Base-by-base conservation (phyloP, 2,888 invertebrate species). In the Melieria crassipennis region DNA sequence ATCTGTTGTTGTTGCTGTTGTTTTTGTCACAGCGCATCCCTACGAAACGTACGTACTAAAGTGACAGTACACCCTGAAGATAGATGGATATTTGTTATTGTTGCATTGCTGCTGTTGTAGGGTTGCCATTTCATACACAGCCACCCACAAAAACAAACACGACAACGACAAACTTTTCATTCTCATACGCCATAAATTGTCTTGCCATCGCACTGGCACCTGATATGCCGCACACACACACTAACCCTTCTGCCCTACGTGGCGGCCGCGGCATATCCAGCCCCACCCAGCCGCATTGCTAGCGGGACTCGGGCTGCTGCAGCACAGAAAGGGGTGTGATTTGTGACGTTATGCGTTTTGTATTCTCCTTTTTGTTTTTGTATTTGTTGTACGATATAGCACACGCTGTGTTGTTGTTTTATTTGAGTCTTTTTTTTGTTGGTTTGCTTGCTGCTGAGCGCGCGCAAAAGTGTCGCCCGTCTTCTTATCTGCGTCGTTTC, bases 161-260 rank as follows among this genome's bases (percentile, higher is more conserved):
- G 30, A 45, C 56, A 55, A 63, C 56, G 70, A 50, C 72, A 74
- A 75, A 74, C 67, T 72, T 75, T 71, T 69, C 72, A 69, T 67
- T 58, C 70, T 63, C 72, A 46, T 63, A 58, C 69, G 70, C 70
- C 69, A 66, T 73, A 73, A 73, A 73, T 73, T 69, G 65, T 65
- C 30, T 71, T 61, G 62, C 70, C 69, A 58, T 64, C 70, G 57
- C 66, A 73, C 61, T 47, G 55, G 45, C 61, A 47, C 56, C 56
- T 50, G 52, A 56, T 65, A 43, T 62, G 71, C 65, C 60, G 65
- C 64, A 46, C 10, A 1, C 45, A 16, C 45, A 16, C 9, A 50
- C 1, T 16, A 13, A 16, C 52, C 64, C 30, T 4, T 6, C 46
- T 58, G 42, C 43, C 9, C 48, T 42, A 55, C 52, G 48, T 9